Percentiles rank a stretch among this genome's conserved stretches.
These are phyloP conservation scores for Orycteropus afer DNA, from an alignment of 2,113 vertebrate species.

Conservation along the genomic window DNA sequence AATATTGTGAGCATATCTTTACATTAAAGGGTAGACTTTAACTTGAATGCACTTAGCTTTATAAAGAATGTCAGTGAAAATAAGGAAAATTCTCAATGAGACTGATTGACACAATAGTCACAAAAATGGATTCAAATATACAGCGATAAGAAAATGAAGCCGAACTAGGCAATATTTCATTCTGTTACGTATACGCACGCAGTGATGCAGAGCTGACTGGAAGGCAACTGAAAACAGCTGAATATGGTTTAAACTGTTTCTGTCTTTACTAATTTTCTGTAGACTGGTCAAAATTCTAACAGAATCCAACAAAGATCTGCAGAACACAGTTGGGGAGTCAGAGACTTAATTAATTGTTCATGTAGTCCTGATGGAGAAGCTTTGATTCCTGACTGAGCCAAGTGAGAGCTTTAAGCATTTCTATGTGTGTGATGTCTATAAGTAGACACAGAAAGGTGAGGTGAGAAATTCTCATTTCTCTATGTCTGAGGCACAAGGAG, in stretches of 20 bases:
- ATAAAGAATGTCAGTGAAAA: neutral
- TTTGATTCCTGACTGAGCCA: neutral
- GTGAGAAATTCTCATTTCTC: neutral
- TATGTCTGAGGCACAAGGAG: neutral
- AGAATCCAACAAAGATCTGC: neutral
- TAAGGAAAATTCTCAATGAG: neutral
- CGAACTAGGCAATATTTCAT: neutral
- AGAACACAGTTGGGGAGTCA: neutral
- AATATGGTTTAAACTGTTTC: neutral
- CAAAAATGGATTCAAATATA: neutral
- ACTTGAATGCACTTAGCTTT: neutral
- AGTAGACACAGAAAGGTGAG: neutral
- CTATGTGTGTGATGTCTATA: neutral
- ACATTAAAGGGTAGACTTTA: neutral
- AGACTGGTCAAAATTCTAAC: neutral
- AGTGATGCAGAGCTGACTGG: no score
- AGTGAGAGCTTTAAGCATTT: neutral
- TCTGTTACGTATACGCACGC: no score
- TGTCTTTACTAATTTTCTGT: neutral
- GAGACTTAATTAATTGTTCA: neutral
- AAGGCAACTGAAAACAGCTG: no score
- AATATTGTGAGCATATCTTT: neutral
- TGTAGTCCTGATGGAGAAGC: neutral
- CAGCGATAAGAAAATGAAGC: neutral
- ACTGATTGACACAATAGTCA: neutral